phyloP scores from a whole-genome alignment of 2,797 vertebrate genomes.

The Syndactyla subalaris region DNA sequence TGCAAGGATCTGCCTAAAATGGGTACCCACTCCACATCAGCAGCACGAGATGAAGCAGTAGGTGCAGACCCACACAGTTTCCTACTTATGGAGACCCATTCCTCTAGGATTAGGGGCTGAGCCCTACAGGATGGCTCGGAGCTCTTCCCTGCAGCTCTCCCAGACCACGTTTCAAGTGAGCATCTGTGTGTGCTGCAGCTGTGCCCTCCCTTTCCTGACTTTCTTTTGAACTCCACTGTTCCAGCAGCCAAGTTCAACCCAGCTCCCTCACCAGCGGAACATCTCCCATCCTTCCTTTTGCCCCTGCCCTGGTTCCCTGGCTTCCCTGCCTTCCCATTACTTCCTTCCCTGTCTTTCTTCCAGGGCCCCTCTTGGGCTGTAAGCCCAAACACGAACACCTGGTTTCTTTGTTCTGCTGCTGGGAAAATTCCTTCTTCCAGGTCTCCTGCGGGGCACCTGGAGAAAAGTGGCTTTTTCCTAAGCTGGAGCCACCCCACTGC shows the following conservation, averaged over 20 bases:
- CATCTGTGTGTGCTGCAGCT: neutral
- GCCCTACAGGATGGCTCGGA: neutral
- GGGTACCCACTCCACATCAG: neutral
- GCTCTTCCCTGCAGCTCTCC: neutral
- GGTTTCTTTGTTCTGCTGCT: constrained; percentile 1
- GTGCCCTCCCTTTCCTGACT: fast-evolving
- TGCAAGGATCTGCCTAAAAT: neutral
- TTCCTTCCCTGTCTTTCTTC: neutral
- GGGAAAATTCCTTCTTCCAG: neutral
- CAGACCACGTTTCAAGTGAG: fast-evolving
- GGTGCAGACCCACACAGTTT: fast-evolving
- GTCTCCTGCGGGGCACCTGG: neutral
- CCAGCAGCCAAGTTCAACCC: neutral
- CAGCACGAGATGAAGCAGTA: neutral
- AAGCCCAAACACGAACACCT: neutral
- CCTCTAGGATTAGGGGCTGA: fast-evolving
- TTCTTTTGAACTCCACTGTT: neutral
- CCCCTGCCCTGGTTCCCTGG: fast-evolving
- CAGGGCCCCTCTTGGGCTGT: neutral
- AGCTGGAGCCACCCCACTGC: neutral
- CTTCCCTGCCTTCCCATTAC: neutral
- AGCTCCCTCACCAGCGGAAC: neutral
- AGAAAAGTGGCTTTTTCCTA: neutral
- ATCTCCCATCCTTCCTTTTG: neutral
- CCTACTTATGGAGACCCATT: neutral